These are phyloP conservation scores for Drosophila ironensis DNA, from an alignment of 1,140 invertebrate species.

Conservation along the genomic window DNA sequence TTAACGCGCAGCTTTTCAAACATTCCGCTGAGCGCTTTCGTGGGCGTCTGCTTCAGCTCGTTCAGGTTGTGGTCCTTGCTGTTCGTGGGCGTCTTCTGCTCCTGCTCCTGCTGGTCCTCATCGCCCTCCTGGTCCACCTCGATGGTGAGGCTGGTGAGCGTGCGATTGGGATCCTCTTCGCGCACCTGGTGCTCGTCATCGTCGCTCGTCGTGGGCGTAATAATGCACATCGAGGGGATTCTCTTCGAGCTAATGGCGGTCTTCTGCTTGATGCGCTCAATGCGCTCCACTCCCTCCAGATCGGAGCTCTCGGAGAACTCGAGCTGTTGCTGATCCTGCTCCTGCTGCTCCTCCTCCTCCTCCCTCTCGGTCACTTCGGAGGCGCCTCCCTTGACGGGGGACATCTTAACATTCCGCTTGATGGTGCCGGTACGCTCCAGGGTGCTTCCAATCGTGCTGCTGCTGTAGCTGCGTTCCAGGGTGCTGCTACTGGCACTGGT, in stretches of 20 bases:
- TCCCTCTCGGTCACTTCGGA: slow-evolving; percentile 13
- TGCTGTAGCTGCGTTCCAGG: slow-evolving; percentile 84
- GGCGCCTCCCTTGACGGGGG: slow-evolving; percentile 14
- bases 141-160: slow-evolving; percentile 60
- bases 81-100: slow-evolving; percentile 64
- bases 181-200: slow-evolving; percentile 87
- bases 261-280: slow-evolving; percentile 92
- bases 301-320: slow-evolving; percentile 92
- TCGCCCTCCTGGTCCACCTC: slow-evolving; percentile 44
- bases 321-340: slow-evolving; percentile 47
- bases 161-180: slow-evolving; percentile 57
- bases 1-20: slow-evolving; percentile 86
- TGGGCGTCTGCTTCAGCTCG: slow-evolving; percentile 69
- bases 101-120: slow-evolving; percentile 8
- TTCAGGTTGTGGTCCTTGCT: slow-evolving; percentile 78
- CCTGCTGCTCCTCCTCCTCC: slow-evolving; percentile 15
- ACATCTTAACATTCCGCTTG: slow-evolving; percentile 82
- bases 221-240: slow-evolving; percentile 96
- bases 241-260: slow-evolving; percentile 92
- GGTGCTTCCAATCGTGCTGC: slow-evolving; percentile 83
- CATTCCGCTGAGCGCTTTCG: slow-evolving; percentile 84
- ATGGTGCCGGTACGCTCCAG: slow-evolving; percentile 81
- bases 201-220: slow-evolving; percentile 93
- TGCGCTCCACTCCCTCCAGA: slow-evolving; percentile 91
- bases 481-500: slow-evolving; percentile 83